phyloP scores from a whole-genome alignment of 2,888 invertebrate species.

The Napeogenes sylphis region DNA sequence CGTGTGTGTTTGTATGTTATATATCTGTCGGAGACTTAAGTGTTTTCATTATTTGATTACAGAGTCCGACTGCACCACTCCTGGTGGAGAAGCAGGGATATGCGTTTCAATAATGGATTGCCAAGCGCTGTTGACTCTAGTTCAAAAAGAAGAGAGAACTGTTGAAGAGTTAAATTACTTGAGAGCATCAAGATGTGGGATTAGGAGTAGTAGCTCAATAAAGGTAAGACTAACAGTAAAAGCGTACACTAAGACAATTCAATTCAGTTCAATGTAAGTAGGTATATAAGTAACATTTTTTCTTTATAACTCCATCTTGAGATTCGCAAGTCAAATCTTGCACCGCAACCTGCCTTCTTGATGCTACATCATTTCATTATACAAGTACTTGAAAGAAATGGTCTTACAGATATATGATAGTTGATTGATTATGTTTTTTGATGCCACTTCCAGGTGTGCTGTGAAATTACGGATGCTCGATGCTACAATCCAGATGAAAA shows the following conservation, averaged over 20 bases:
- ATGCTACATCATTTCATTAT: no score
- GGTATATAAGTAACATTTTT: background rate
- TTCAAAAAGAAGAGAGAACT: slow-evolving; percentile 47
- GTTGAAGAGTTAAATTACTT: slow-evolving; percentile 59
- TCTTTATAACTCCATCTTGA: no score
- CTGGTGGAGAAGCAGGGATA: slow-evolving; percentile 48
- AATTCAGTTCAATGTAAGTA: background rate
- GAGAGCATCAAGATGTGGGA: slow-evolving; percentile 53
- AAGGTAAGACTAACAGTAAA: slow-evolving; percentile 29
- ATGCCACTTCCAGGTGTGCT: slow-evolving; percentile 46
- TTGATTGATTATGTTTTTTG: no score
- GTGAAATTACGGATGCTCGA: slow-evolving; percentile 28
- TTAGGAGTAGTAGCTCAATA: slow-evolving; percentile 42
- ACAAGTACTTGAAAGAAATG: no score
- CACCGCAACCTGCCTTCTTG: no score
- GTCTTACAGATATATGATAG: no score
- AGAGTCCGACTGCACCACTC: slow-evolving; percentile 51
- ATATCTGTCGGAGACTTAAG: no score
- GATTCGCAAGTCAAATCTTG: no score
- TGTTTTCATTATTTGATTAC: slow-evolving; percentile 8
- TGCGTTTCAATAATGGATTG: slow-evolving; percentile 65
- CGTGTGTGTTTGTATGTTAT: no score
- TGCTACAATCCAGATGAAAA: slow-evolving; percentile 43
- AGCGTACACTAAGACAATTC: no score
- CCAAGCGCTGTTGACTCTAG: slow-evolving; percentile 42